phyloP scores from a whole-genome alignment of 1,140 invertebrate species.

The Drosophila funebris region DNA sequence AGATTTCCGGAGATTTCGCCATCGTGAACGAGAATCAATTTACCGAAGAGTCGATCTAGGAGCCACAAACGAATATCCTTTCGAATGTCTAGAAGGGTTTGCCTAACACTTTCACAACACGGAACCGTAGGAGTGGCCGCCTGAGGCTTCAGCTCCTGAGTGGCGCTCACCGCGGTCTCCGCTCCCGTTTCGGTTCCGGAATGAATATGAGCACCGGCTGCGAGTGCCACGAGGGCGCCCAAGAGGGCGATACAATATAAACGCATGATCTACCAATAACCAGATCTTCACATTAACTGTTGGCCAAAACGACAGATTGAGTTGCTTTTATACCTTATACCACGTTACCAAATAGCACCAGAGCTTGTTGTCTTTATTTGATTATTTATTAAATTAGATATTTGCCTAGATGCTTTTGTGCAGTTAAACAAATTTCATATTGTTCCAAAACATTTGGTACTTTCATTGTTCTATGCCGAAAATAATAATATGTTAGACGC shows the following conservation, averaged over 20 bases:
- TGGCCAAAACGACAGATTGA: conserved; percentile 23
- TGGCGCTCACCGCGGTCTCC: conserved; percentile 38
- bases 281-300: conserved; percentile 51
- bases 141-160: conserved; percentile 21
- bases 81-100: conserved; percentile 67
- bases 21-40: conserved; percentile 57
- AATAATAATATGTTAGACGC: conserved; percentile 24
- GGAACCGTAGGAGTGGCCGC: conserved; percentile 13
- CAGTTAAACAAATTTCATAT: conserved; percentile 61
- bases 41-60: conserved; percentile 66
- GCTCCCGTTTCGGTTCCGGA: too few relatives aligned
- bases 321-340: conserved; percentile 64
- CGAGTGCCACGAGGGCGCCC: conserved; percentile 50
- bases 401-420: conserved; percentile 73
- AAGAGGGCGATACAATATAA: conserved; percentile 55
- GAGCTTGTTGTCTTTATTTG: conserved; percentile 22
- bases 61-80: conserved; percentile 70
- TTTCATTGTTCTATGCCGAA: conserved; percentile 45
- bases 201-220: conserved; percentile 43
- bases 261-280: conserved; percentile 55
- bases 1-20: conserved; percentile 54
- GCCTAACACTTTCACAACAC: conserved; percentile 72
- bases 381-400: conserved; percentile 49
- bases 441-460: conserved; percentile 66
- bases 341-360: neutral